Conservation (phyloP, 2,113 vertebrate species). For the Muscicapa adusta region DNA sequence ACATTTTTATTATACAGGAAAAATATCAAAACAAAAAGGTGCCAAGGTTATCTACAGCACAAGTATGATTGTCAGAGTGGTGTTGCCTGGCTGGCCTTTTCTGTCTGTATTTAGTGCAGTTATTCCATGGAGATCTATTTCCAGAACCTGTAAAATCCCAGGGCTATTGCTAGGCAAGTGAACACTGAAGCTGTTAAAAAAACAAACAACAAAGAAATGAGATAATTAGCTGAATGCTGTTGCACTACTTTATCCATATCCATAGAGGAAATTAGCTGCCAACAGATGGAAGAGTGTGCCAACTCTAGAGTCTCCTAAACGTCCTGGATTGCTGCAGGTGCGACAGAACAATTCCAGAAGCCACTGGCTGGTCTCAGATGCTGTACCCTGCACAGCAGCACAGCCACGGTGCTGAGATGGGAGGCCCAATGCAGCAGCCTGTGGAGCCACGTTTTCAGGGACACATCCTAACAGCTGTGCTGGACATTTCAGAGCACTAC, state of each 20-base stretch:
- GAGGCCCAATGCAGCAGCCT: not conserved
- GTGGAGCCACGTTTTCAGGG: not conserved
- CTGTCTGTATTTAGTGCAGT: not conserved
- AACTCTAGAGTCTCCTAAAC: not conserved
- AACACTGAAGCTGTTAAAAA: constrained; percentile 83
- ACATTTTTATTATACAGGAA: not conserved
- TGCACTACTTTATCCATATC: not conserved
- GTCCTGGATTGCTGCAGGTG: not conserved
- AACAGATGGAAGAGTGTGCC: not conserved
- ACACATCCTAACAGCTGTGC: fast-evolving
- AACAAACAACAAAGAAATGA: not conserved
- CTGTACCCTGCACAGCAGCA: fast-evolving
- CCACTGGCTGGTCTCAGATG: not conserved
- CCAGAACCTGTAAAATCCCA: constrained; percentile 92
- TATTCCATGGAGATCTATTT: constrained; percentile 59
- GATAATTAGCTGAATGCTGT: not conserved
- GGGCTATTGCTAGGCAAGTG: constrained; percentile 86
- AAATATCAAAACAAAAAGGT: not conserved
- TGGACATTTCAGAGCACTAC: not conserved
- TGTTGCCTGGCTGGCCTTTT: not conserved
- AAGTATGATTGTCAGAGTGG: fast-evolving
- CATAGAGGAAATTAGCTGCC: not conserved
- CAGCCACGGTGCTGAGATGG: not conserved
- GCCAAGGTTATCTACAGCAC: not conserved
- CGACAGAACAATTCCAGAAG: not conserved